Evolutionary conservation across 2,888 invertebrate genomes (phyloP).

Genomic region (Phania funesta): DNA sequence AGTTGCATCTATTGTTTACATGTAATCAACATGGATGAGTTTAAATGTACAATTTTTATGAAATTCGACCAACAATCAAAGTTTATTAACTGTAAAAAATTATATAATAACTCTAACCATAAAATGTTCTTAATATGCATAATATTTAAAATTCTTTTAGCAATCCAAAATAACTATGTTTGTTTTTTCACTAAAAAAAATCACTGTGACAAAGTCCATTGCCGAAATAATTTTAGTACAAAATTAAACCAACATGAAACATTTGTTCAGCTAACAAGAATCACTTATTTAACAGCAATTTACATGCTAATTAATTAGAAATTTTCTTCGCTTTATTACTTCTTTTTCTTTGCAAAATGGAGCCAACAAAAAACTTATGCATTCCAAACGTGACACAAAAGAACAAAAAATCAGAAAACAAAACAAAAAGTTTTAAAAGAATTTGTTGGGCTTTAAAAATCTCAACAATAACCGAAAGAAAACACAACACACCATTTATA

Average conservation of each 20-base stretch:
- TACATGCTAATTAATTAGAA: slow-evolving; percentile 49
- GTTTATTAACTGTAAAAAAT: background rate
- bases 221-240: background rate
- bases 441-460: slow-evolving; percentile 40
- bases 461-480: slow-evolving; percentile 21
- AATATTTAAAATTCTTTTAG: background rate
- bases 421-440: slow-evolving; percentile 18
- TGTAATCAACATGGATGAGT: no score
- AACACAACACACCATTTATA: slow-evolving; percentile 14
- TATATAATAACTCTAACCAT: no score
- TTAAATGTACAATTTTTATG: no score
- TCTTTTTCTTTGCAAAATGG: background rate
- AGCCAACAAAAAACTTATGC: slow-evolving; percentile 14
- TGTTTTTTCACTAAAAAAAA: background rate
- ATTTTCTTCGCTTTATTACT: background rate
- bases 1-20: no score
- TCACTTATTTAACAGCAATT: slow-evolving; percentile 27
- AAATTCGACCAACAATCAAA: no score
- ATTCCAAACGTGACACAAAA: background rate
- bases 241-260: slow-evolving; percentile 20
- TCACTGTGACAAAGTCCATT: background rate
- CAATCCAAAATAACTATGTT: background rate
- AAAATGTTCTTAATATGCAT: background rate
- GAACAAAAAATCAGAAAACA: background rate
- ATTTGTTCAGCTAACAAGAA: background rate